Conservation (phyloP, 2,888 invertebrate genomes). For the Limnephilus auricula region DNA sequence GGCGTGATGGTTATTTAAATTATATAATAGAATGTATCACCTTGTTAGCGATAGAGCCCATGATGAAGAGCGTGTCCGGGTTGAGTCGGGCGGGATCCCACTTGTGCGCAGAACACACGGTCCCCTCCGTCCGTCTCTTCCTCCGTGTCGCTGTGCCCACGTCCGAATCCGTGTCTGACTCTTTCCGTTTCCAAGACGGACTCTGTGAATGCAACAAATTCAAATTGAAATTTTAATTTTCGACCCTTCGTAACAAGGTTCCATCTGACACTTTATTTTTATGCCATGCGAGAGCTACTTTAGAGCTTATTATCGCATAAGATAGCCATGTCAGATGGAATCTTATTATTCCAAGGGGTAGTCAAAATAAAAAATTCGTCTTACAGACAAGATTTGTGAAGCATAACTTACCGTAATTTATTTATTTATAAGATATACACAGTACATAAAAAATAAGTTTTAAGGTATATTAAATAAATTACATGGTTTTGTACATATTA, state of each 20-base stretch:
- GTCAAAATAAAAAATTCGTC: too few species aligned
- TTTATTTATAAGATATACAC: too few species aligned
- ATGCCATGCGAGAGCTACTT: too few species aligned
- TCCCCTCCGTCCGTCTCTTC: constrained; percentile 69
- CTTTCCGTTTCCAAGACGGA: constrained; percentile 80
- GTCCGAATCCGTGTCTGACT: constrained; percentile 83
- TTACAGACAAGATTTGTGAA: neutral
- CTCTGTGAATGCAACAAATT: constrained; percentile 72
- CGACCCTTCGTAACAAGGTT: too few species aligned
- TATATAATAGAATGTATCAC: constrained; percentile 68
- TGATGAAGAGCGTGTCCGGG: constrained; percentile 86
- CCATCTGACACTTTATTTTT: too few species aligned
- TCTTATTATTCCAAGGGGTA: too few species aligned
- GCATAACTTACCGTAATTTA: neutral
- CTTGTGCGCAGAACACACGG: constrained; percentile 75
- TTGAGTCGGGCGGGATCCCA: constrained; percentile 86
- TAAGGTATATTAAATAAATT: too few species aligned
- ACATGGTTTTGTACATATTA: too few species aligned
- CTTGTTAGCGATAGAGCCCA: constrained; percentile 87
- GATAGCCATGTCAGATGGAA: too few species aligned
- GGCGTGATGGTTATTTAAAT: too few species aligned
- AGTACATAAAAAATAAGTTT: too few species aligned
- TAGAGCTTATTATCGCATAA: neutral
- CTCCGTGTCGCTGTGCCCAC: constrained; percentile 73
- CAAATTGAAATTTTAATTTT: too few species aligned